Conservation (phyloP, 1,140 invertebrate genomes). For the Drosophila tsacasi region DNA sequence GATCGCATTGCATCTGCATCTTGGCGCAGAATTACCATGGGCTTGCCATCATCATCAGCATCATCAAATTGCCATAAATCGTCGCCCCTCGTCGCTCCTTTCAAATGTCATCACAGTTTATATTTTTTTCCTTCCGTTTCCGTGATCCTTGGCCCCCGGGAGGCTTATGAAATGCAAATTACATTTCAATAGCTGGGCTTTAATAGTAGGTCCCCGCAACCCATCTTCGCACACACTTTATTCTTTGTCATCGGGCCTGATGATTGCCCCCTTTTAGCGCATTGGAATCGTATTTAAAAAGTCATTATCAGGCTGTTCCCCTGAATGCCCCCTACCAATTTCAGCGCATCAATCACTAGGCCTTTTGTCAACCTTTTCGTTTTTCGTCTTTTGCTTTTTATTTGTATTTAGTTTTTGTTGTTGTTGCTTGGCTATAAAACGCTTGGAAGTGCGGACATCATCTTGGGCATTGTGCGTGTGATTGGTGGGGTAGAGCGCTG, state of each 20-base stretch:
- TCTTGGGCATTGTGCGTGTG: constrained; percentile 25
- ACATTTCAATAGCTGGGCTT: constrained; percentile 70
- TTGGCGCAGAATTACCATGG: constrained; percentile 59
- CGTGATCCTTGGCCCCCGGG: constrained; percentile 49
- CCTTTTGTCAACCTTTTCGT: constrained; percentile 52
- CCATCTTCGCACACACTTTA: constrained; percentile 35
- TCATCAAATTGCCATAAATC: constrained; percentile 72
- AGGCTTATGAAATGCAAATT: constrained; percentile 79
- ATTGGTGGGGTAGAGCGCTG: constrained; percentile 24
- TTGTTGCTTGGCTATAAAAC: constrained; percentile 34
- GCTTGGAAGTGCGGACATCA: constrained; percentile 19
- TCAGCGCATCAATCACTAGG: constrained; percentile 51
- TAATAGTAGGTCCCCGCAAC: constrained; percentile 49
- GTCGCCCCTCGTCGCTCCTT: constrained; percentile 49
- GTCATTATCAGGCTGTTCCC: constrained; percentile 68
- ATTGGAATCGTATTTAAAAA: constrained; percentile 80
- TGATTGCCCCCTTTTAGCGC: constrained; percentile 74
- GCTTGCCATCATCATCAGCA: constrained; percentile 66
- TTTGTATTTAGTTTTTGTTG: constrained; percentile 2
- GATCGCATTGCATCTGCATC: constrained; percentile 36
- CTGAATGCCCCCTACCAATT: constrained; percentile 8
- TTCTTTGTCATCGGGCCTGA: constrained; percentile 51
- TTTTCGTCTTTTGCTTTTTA: background rate
- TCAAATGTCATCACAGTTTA: constrained; percentile 61
- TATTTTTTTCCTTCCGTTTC: constrained; percentile 22